phyloP scores from a whole-genome alignment of 2,888 invertebrate genomes.

The Ectemnius lituratus region DNA sequence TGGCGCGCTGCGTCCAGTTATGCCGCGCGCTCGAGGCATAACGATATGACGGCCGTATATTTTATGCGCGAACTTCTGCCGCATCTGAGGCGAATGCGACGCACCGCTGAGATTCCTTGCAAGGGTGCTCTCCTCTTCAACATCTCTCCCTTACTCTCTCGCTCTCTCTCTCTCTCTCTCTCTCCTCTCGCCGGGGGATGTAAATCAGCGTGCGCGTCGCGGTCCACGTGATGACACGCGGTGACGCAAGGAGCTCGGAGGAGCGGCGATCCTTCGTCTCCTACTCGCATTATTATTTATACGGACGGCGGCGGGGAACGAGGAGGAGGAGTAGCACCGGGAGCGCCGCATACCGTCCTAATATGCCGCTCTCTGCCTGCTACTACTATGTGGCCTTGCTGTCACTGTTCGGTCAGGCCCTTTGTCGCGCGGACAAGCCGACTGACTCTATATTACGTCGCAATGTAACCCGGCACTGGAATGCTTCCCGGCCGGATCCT shows the following conservation, averaged over 20 bases:
- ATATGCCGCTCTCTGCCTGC: conserved; percentile 69
- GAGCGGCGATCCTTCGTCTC: conserved; percentile 39
- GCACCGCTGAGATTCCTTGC: conserved; percentile 33
- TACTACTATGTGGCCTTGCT: conserved; percentile 62
- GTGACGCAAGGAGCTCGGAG: conserved; percentile 70
- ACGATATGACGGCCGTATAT: conserved; percentile 74
- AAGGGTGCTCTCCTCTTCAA: no score
- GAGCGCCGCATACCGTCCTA: conserved; percentile 74
- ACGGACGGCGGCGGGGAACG: background rate
- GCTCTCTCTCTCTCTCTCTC: no score
- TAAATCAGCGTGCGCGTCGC: conserved; percentile 67
- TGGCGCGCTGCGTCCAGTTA: conserved; percentile 37
- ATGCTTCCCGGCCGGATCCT: conserved; percentile 18
- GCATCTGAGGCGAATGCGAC: conserved; percentile 27
- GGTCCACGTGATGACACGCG: conserved; percentile 68
- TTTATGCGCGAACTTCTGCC: conserved; percentile 67
- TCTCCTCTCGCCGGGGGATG: conserved; percentile 57
- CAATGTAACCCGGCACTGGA: conserved; percentile 61
- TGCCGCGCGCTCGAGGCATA: conserved; percentile 62
- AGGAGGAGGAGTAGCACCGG: background rate
- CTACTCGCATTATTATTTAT: conserved; percentile 66
- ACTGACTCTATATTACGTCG: conserved; percentile 76
- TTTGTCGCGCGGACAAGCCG: conserved; percentile 73
- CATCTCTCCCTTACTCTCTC: no score
- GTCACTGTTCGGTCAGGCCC: conserved; percentile 56